phyloP scores from a whole-genome alignment of 2,888 invertebrate species.

The Chesias legatella region DNA sequence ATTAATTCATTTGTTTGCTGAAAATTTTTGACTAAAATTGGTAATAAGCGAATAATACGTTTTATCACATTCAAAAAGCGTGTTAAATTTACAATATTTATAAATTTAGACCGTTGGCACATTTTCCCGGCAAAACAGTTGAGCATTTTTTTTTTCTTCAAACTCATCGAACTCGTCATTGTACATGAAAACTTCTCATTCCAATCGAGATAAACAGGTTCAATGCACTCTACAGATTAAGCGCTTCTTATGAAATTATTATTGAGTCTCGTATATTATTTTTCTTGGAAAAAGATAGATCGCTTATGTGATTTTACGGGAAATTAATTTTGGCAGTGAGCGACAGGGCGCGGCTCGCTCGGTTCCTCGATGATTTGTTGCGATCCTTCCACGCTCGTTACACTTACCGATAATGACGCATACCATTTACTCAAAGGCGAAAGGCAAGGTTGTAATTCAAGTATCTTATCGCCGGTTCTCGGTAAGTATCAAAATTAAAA shows the following conservation, averaged over 20 bases:
- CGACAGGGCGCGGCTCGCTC: conserved; percentile 57
- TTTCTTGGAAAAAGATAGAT: conserved; percentile 74
- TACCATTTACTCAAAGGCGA: conserved; percentile 64
- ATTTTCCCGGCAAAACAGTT: no score
- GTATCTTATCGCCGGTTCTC: conserved; percentile 51
- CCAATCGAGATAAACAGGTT: conserved; percentile 58
- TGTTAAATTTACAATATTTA: no score
- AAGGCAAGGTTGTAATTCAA: conserved; percentile 55
- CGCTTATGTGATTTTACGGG: conserved; percentile 72
- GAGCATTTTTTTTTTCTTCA: no score
- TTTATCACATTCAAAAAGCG: no score
- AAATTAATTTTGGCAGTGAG: conserved; percentile 76
- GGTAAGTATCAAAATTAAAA: conserved; percentile 40
- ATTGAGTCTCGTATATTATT: conserved; percentile 64
- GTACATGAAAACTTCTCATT: conserved; percentile 43
- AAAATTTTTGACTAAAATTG: no score
- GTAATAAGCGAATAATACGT: no score
- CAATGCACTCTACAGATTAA: conserved; percentile 58
- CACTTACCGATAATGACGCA: conserved; percentile 66
- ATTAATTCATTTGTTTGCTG: no score
- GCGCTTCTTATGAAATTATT: conserved; percentile 56
- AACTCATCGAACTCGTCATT: no score
- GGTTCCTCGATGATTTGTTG: conserved; percentile 62
- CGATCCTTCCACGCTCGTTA: conserved; percentile 59
- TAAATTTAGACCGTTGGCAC: no score